Evolutionary conservation across 2,888 invertebrate genomes (phyloP), one percentile per base, ranked within the genome.

Genomic region (Pterostichus niger): DNA sequence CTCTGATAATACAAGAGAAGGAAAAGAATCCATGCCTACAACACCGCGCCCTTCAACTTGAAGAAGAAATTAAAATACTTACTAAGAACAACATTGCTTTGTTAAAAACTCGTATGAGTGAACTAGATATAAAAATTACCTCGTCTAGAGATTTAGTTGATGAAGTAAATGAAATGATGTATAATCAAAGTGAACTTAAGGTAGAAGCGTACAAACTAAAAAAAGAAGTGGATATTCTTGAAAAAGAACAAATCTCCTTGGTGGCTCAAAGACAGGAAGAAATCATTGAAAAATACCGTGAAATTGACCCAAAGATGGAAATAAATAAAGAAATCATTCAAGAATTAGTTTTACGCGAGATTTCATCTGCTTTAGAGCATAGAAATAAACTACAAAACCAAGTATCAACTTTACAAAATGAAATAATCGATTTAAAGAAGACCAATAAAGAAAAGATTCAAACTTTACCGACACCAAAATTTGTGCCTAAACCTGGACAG

Each of bases 31-130:
- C 7, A 17, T 31, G 2, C 86, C 89, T 96, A 84, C 94, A 94
- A 88, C 94, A 93, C 56, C 93, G 96, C 82, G 94, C 95, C 68
- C 94, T 94, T 31, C 95, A 96, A 89, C 90, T 97, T 86, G 96
- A 97, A 87, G 96, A 96, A 88, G 96, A 97, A 91, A 96, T 97
- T 85, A 94, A 94, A 88, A 94, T 95, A 84, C 90, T 97, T 84
- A 96, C 96, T 85, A 95, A 95, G 86, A 96, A 97, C 89, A 96
- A 97, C 87, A 96, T 96, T 17, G 94, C 94, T 35, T 90, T 96
- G 85, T 90, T 97, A 49, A 95, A 96, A 88, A 93, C 94, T 64
- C 92, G 97, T 84, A 95, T 97, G 93, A 94, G 94, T 86, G 97
- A 97, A 90, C 91, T 97, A 86, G 96, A 95, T 84, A 96, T 97